Evolutionary conservation across 2,113 vertebrate genomes (phyloP), one percentile per base, ranked within the genome.

Genomic region (Rhinichthys klamathensis): DNA sequence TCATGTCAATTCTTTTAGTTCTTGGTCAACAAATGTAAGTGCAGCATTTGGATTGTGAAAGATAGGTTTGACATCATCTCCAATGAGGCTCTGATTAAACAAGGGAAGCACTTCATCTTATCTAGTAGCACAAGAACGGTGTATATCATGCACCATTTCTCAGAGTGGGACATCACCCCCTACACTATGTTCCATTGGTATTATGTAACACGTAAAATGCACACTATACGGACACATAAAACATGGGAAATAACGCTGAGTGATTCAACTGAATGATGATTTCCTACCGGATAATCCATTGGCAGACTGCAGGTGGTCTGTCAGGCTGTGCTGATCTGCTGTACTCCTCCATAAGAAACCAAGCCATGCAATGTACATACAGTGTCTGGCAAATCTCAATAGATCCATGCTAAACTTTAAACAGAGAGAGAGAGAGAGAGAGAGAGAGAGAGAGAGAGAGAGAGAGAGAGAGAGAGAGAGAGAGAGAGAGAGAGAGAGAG

Each of bases 281-380:
- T n/a, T 83, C 88, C 70, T 77, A 89, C 88, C 85, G 12, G 87
- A 86, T 41, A 86, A 54, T 23, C 72, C 65, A 25, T 56, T 56
- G 10, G 30, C 9, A 58, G 77, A 35, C 38, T 67, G 85, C 38
- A 80, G 46, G 25, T 87, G 82, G 56, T 83, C 83, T 83, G 44
- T 72, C 30, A 85, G 6, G 44, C n/a, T 54, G 58, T 54, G 67
- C 8, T 78, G 44, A 25, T 74, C 85, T 79, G 88, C 80, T 79
- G 63, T 25, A 76, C 78, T 78, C 44, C 63, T 85, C 67, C 67
- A 70, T 38, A 86, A 41, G 77, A 82, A 65, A 15, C 70, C 82
- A 58, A 89, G 58, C 18, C 73, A 80, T 76, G 80, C 46, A 76
- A 87, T 60, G 70, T 44, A 79, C 44, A 89, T 4, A 25, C 9